Base-by-base conservation (phyloP, 2,888 invertebrate species). In the Athrips mouffetella region DNA sequence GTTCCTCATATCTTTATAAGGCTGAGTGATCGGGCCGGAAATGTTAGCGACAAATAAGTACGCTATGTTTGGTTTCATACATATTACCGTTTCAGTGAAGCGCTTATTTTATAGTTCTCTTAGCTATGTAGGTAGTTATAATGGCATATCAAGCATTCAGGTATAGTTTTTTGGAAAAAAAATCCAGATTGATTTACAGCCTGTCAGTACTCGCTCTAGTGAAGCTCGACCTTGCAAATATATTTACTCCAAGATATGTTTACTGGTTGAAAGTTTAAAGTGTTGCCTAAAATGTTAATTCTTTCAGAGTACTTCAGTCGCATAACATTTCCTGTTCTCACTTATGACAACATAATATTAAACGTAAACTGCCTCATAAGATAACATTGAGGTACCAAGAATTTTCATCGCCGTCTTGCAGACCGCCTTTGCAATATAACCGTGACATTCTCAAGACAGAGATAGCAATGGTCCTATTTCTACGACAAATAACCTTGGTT, bases 371-470 rank as follows among this genome's bases (percentile, higher is more conserved):
- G 33, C 47, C 50, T 80, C 79, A 75, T 80, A 76, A 82, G 81
- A 86, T 81, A 85, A 85, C 84, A 83, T 73, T 78, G 76, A 81
- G 80, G 78, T 79, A 83, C 79, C 72, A 80, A 84, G 86, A 85
- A 87, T 86, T 82, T 83, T 85, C 85, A 83, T 82, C 75, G 82
- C 69, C 80, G 77, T 73, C 76, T 77, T 79, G 81, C 79, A 76
- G 77, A 63, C 76, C 71, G 70, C 69, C 73, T 78, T 70, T 72
- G 84, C 84, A 83, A 87, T 86, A 83, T 80, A 82, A 76, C 73
- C 73, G 71, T 74, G 79, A 76, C 73, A 74, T 73, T 75, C 70
- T 70, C 67, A 59, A 69, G 81, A 84, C 65, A 78, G 84, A 80
- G 86, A 86, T 70, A 64, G 72, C 67, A 66, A 64, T 64, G 62